These are phyloP conservation scores for Bovichtus diacanthus DNA, from an alignment of 2,797 vertebrate species.

Conservation along the genomic window DNA sequence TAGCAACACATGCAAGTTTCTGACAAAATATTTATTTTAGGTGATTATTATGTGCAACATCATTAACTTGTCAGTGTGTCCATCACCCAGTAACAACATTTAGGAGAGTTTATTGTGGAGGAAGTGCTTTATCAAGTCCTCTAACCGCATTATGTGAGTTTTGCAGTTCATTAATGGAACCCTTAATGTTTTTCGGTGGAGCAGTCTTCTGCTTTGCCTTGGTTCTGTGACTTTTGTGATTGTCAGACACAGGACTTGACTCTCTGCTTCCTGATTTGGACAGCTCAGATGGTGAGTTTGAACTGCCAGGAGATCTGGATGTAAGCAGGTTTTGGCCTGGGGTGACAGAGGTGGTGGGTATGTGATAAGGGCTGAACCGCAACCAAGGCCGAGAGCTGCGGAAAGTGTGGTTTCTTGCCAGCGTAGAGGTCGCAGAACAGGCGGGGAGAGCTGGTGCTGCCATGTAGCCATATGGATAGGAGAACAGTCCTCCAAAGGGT, in stretches of 20 bases:
- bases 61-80: neutral
- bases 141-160: constrained; percentile 88
- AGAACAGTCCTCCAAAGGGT: constrained; percentile 90
- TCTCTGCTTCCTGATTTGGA: constrained; percentile 78
- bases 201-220: constrained; percentile 84
- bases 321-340: constrained; percentile 84
- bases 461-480: constrained; percentile 93
- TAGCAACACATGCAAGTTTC: constrained; percentile 30
- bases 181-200: constrained; percentile 85
- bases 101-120: constrained; percentile 81
- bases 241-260: constrained; percentile 80
- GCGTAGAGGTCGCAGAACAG: constrained; percentile 77
- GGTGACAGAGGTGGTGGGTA: constrained; percentile 83
- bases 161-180: constrained; percentile 87
- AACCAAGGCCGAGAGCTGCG: constrained; percentile 86
- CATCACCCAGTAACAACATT: constrained; percentile 67
- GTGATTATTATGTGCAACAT: constrained; percentile 25
- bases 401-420: constrained; percentile 86
- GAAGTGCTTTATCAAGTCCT: constrained; percentile 87
- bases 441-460: constrained; percentile 79
- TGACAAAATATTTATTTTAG: neutral
- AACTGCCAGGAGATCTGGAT: constrained; percentile 76
- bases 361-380: constrained; percentile 92
- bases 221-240: constrained; percentile 81
- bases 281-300: constrained; percentile 75